phyloP scores from a whole-genome alignment of 2,797 vertebrate species.

The Micropoecilia bifurca region DNA sequence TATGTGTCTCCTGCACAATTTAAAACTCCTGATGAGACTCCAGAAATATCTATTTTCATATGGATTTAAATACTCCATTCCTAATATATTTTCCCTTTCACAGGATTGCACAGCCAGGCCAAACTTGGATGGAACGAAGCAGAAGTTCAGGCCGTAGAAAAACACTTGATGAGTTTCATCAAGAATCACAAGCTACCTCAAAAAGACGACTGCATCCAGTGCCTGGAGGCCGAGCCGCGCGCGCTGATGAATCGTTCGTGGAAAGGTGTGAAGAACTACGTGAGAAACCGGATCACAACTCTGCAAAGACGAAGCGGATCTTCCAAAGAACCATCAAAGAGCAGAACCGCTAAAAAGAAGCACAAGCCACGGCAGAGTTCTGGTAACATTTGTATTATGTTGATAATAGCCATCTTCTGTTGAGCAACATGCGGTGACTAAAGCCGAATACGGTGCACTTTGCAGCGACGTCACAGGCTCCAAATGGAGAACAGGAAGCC shows the following conservation, averaged over 20 bases:
- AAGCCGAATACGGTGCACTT: not conserved
- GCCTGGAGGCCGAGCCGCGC: slow-evolving; percentile 58
- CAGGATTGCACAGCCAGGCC: not conserved
- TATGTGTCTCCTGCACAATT: not conserved
- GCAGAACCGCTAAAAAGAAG: not conserved
- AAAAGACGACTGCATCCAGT: slow-evolving; percentile 66
- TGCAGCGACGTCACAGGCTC: slow-evolving; percentile 16
- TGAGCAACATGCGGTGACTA: not conserved
- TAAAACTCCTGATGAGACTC: not conserved
- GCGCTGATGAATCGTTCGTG: slow-evolving; percentile 56
- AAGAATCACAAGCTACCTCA: slow-evolving; percentile 57
- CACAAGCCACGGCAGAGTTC: not conserved
- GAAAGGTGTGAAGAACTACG: slow-evolving; percentile 69
- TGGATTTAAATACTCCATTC: not conserved
- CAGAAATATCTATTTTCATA: not conserved
- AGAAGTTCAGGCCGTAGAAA: slow-evolving; percentile 61
- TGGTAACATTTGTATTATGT: not conserved
- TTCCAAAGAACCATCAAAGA: not conserved
- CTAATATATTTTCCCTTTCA: not conserved
- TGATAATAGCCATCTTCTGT: not conserved
- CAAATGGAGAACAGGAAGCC: not conserved
- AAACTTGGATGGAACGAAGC: slow-evolving; percentile 53
- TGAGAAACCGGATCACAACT: slow-evolving; percentile 70
- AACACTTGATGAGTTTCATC: slow-evolving; percentile 67
- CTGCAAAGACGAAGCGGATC: slow-evolving; percentile 41